Evolutionary conservation across 64 coral and sea anemone species (phyloP).

Genomic region (Montipora sp.): DNA sequence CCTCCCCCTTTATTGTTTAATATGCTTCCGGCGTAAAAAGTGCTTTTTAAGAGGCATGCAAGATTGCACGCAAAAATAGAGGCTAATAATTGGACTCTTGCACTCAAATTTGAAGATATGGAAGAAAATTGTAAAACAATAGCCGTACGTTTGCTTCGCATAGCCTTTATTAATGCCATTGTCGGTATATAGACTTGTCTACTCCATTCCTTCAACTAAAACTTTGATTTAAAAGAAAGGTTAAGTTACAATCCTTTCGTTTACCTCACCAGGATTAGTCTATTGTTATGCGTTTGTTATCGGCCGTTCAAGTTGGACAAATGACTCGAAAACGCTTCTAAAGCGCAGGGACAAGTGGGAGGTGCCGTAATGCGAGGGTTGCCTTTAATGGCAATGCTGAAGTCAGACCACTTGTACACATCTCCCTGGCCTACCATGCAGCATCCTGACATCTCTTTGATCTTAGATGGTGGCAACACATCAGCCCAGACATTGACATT

Average conservation of each 20-base stretch:
- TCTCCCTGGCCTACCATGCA: not conserved
- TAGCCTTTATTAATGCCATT: not conserved
- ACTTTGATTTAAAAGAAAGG: too few relatives aligned
- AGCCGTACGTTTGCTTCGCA: not conserved
- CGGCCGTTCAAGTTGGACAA: too few relatives aligned
- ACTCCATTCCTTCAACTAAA: not conserved
- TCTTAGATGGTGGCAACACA: not conserved
- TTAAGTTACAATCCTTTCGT: too few relatives aligned
- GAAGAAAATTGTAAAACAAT: not conserved
- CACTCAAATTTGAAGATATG: not conserved
- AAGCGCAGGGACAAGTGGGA: not conserved
- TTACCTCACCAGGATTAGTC: too few relatives aligned
- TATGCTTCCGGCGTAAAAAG: not conserved
- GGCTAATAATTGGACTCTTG: not conserved
- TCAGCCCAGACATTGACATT: not conserved
- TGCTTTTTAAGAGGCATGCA: not conserved
- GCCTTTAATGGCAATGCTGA: not conserved
- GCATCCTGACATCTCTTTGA: not conserved
- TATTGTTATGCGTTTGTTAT: too few relatives aligned
- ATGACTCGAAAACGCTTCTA: not conserved
- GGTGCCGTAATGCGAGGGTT: not conserved
- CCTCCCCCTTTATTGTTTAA: not conserved
- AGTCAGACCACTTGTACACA: not conserved
- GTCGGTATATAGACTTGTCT: not conserved
- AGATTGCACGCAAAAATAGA: not conserved